Evolutionary conservation across 2,888 invertebrate genomes (phyloP).

Genomic region (Schizotus pectinicornis): DNA sequence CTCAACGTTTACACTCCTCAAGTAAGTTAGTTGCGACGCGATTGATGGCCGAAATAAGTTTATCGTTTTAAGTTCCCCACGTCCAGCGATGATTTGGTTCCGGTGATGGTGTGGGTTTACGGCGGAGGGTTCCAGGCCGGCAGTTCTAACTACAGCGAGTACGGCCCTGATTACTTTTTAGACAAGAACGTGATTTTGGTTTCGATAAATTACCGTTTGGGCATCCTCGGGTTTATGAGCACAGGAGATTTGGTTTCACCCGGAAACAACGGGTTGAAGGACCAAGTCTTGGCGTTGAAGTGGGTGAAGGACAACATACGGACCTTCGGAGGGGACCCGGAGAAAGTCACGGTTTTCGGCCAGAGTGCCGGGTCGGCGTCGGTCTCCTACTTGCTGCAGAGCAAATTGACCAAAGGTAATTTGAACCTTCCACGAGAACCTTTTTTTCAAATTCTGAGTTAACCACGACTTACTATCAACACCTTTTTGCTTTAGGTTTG

Average conservation of each 20-base stretch:
- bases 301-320: slow-evolving; percentile 43
- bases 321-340: slow-evolving; percentile 42
- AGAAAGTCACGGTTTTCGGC: slow-evolving; percentile 42
- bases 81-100: slow-evolving; percentile 24
- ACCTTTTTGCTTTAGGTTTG: slow-evolving; percentile 33
- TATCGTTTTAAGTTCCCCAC: background rate
- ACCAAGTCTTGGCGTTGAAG: slow-evolving; percentile 44
- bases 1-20: no score
- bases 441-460: no score
- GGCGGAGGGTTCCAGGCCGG: slow-evolving; percentile 45
- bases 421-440: no score
- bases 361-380: slow-evolving; percentile 45
- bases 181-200: slow-evolving; percentile 46
- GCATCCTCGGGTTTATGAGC: slow-evolving; percentile 47
- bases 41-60: background rate
- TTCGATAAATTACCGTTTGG: slow-evolving; percentile 47
- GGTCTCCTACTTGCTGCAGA: slow-evolving; percentile 42
- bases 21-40: no score
- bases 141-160: slow-evolving; percentile 37
- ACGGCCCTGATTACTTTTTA: slow-evolving; percentile 46
- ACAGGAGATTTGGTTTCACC: slow-evolving; percentile 43
- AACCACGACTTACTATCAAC: no score
- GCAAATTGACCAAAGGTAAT: slow-evolving; percentile 34
- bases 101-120: slow-evolving; percentile 50
- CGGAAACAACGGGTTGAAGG: slow-evolving; percentile 46